Base-by-base conservation (phyloP, 2,797 vertebrate genomes). In the Xyrichtys novacula region DNA sequence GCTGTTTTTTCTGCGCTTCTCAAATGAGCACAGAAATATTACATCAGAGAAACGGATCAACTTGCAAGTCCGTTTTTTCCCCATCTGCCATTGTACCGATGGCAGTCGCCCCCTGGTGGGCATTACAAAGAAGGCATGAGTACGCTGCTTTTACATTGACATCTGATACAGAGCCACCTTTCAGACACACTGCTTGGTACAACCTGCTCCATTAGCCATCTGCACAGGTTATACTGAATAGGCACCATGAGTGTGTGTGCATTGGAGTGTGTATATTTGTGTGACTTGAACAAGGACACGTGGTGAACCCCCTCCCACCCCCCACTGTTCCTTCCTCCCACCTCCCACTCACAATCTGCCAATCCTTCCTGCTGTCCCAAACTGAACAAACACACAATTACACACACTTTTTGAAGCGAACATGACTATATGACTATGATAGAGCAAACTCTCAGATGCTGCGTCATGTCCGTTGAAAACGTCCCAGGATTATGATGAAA, bases 301-400 rank as follows among this genome's bases (percentile, higher is more conserved):
- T 85, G 78, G 66, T 75, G 74, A 38, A 76, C 70, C 77, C 74
- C 80, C 87, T 85, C 60, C 77, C 85, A 70, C 77, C 74, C 80
- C 87, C 87, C 60, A 78, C 85, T 84, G 81, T 84, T 87, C 64
- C 65, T 79, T 75, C 65, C 54, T 80, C 56, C 70, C 74, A 71
- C 77, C 73, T 87, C 90, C 88, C 65, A 85, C 89, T 67, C 80
- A 77, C 87, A 90, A 80, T 90, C 85, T 88, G 88, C 78, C 79
- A 70, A 46, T 83, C 80, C 53, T 76, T 83, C 65, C 78, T 79
- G 74, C 73, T 50, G 54, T 75, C 75, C 65, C 40, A 74, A 55
- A 40, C 53, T 50, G 55, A 66, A 76, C 34, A 25, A 39, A 71
- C 61, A 22, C 42, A 39, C 5, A 32, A 17, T 22, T n/a, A 40